These are phyloP conservation scores for Heterocephalus glaber DNA, from an alignment of 2,113 vertebrate species.

Conservation along the genomic window DNA sequence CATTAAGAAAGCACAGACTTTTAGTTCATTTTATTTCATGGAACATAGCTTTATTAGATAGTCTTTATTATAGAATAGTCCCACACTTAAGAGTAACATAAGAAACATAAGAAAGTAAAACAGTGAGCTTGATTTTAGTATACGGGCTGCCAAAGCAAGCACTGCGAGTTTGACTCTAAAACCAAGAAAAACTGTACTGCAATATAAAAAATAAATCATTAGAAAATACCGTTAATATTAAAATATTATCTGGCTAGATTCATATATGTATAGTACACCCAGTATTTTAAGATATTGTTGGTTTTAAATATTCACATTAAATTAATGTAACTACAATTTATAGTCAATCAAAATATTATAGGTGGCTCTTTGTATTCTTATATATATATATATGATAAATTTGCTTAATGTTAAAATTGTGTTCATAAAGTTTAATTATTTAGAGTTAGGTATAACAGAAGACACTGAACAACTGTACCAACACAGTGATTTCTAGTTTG, in stretches of 20 bases:
- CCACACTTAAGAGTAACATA: not conserved
- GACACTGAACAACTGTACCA: not conserved
- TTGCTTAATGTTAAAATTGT: conserved; percentile 39
- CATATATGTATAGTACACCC: not conserved
- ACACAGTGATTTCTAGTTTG: not conserved
- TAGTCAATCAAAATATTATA: not conserved
- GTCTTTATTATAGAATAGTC: conserved; percentile 52
- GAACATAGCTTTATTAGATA: conserved; percentile 5
- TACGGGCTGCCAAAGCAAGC: not conserved
- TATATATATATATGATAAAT: not conserved
- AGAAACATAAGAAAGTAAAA: conserved; percentile 59
- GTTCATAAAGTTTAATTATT: not conserved
- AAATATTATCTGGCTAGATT: not conserved
- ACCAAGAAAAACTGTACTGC: not conserved
- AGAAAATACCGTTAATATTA: not conserved
- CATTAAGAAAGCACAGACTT: conserved; percentile 57
- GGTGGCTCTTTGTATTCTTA: not conserved
- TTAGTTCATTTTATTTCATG: not conserved
- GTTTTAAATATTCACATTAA: not conserved
- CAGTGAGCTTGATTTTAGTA: not conserved
- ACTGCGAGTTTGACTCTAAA: not conserved
- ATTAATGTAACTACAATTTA: conserved; percentile 23
- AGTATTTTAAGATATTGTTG: conserved; percentile 32
- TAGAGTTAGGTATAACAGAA: not conserved
- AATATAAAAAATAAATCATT: not conserved